Conservation (phyloP, 2,113 vertebrate species). For the Pterocles orientalis region DNA sequence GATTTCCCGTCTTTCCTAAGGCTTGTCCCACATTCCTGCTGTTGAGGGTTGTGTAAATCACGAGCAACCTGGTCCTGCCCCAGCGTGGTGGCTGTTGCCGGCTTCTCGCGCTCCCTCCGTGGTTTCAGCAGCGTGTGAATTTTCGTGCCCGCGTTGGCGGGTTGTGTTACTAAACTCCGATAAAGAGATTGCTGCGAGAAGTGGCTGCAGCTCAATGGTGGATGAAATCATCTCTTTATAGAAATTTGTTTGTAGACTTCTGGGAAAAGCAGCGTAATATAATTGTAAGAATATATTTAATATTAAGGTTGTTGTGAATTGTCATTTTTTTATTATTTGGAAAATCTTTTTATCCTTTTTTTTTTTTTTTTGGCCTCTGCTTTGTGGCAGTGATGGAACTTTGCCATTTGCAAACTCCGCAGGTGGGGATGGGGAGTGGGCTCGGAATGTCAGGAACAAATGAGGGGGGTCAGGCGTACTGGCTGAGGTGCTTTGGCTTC, state of each 20-base stretch:
- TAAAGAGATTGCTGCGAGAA: constrained; percentile 54
- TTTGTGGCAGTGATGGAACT: background rate
- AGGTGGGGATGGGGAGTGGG: background rate
- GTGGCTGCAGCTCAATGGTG: constrained; percentile 67
- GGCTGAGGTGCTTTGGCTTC: background rate
- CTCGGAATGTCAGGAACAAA: background rate
- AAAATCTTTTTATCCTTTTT: background rate
- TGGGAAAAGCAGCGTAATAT: constrained; percentile 22
- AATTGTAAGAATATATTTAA: constrained; percentile 68
- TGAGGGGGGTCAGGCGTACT: background rate
- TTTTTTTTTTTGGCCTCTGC: background rate
- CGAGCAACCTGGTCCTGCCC: background rate
- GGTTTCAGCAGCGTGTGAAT: background rate
- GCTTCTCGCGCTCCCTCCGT: background rate
- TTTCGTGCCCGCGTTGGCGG: background rate
- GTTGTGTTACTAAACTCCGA: constrained; percentile 33
- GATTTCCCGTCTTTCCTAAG: background rate
- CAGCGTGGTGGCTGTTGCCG: background rate
- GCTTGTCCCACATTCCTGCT: background rate
- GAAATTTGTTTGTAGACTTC: constrained; percentile 50
- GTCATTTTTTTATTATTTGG: background rate
- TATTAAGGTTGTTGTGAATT: constrained; percentile 57
- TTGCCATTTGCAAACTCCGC: background rate
- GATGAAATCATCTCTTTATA: constrained; percentile 65
- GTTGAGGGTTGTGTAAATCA: background rate